phyloP scores from a whole-genome alignment of 2,113 vertebrate genomes.

The Tonatia bakeri region DNA sequence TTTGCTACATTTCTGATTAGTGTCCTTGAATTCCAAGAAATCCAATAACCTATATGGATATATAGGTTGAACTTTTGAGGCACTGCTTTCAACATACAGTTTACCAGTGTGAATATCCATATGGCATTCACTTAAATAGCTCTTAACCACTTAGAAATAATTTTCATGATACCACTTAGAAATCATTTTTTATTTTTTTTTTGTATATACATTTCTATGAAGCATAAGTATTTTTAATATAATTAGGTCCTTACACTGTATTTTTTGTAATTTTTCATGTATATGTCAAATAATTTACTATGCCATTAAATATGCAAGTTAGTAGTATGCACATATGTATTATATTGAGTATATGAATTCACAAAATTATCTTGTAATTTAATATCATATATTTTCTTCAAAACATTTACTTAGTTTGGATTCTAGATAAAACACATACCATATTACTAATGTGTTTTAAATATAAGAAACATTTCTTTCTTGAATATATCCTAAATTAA shows the following conservation, averaged over 20 bases:
- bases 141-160: not conserved
- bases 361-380: not conserved
- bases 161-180: not conserved
- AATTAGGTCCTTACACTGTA: not conserved
- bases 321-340: not conserved
- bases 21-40: not conserved
- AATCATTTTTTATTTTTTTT: not conserved
- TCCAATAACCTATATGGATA: not conserved
- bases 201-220: not conserved
- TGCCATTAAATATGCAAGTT: not conserved
- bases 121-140: not conserved
- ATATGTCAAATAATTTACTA: not conserved
- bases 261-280: not conserved
- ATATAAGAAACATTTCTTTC: not conserved
- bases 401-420: not conserved
- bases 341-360: not conserved
- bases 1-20: not conserved
- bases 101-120: not conserved
- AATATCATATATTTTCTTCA: not conserved
- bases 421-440: not conserved
- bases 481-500: not conserved
- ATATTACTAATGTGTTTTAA: not conserved
- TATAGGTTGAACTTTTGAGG: not conserved
- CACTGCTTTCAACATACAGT: not conserved
- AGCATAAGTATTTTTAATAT: not conserved